Evolutionary conservation across 2,888 invertebrate genomes (phyloP).

Genomic region (Siphlonurus alternatus): DNA sequence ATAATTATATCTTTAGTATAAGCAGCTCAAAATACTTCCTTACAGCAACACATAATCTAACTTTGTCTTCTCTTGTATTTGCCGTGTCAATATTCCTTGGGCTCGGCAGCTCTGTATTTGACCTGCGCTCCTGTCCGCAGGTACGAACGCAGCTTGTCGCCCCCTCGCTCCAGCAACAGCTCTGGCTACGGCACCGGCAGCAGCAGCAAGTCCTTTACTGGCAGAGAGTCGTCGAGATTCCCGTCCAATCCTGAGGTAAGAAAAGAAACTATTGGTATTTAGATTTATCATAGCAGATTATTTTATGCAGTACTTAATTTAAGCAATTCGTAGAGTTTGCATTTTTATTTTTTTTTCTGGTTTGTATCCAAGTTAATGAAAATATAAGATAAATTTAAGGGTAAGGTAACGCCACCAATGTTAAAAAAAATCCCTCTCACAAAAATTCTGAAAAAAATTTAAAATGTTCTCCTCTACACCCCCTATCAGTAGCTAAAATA

Average conservation of each 20-base stretch:
- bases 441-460: no score
- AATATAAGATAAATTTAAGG: no score
- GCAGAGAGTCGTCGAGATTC: constrained; percentile 23
- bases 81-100: background rate
- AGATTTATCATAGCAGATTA: constrained; percentile 26
- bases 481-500: no score
- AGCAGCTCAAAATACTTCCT: no score
- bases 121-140: constrained; percentile 14
- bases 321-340: no score
- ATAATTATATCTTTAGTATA: no score
- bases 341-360: no score
- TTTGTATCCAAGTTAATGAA: no score
- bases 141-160: constrained; percentile 56
- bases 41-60: no score
- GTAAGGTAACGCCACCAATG: no score
- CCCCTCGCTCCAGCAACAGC: constrained; percentile 64
- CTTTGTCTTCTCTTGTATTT: background rate
- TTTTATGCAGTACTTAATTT: background rate
- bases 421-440: no score
- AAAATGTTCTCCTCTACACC: no score
- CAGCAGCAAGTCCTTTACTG: constrained; percentile 29
- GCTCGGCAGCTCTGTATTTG: background rate
- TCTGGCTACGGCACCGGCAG: constrained; percentile 69
- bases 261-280: constrained; percentile 5
- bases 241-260: constrained; percentile 27